These are phyloP conservation scores for Hyperoplus lanceolatus DNA, from an alignment of 2,797 vertebrate species.

Conservation along the genomic window DNA sequence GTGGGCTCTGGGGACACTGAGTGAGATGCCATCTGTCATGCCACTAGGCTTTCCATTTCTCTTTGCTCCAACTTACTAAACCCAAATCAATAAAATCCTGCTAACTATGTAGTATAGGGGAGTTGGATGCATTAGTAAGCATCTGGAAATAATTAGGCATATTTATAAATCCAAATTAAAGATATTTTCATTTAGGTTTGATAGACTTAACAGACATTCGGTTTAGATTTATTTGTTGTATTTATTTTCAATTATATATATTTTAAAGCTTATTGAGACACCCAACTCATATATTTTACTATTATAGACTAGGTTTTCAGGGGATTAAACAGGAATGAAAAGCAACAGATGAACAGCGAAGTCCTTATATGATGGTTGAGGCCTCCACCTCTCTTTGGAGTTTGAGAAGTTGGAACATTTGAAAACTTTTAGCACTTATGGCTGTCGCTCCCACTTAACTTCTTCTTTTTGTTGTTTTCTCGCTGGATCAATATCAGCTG, in stretches of 20 bases:
- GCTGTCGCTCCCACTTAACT: conserved; percentile 27
- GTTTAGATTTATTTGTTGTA: too few relatives aligned
- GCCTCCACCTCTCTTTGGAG: not conserved
- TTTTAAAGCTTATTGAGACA: too few relatives aligned
- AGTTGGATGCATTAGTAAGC: too few relatives aligned
- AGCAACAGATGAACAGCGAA: not conserved
- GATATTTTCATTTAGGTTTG: too few relatives aligned
- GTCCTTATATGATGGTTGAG: not conserved
- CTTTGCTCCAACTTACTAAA: conserved; percentile 2
- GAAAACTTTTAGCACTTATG: conserved; percentile 32
- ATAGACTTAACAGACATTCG: too few relatives aligned
- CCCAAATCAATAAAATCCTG: too few relatives aligned
- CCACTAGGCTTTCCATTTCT: conserved; percentile 34
- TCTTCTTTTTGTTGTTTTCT: not conserved
- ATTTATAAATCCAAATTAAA: too few relatives aligned
- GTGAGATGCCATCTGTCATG: conserved; percentile 72
- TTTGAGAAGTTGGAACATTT: not conserved
- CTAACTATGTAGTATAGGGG: too few relatives aligned
- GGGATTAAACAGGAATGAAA: conserved; percentile 16
- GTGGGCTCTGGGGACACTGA: conserved; percentile 59
- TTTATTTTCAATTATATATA: too few relatives aligned
- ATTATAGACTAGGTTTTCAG: too few relatives aligned
- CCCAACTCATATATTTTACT: too few relatives aligned
- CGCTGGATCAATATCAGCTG: conserved; percentile 49
- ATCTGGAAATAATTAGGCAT: too few relatives aligned